Evolutionary conservation across 2,888 invertebrate species (phyloP).

Genomic region (Minunthozetes semirufus): DNA sequence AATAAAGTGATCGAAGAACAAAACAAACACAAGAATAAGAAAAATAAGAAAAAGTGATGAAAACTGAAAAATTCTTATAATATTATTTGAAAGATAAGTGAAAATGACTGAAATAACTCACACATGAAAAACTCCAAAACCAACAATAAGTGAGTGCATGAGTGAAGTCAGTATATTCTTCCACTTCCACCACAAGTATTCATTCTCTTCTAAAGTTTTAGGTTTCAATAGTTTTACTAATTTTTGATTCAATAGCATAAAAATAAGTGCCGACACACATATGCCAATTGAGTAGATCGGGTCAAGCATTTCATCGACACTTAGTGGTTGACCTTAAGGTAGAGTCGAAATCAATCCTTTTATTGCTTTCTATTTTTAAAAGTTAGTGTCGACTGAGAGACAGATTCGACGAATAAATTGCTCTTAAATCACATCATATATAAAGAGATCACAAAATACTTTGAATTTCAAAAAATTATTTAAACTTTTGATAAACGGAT

Average conservation of each 20-base stretch:
- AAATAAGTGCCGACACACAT: constrained; percentile 2
- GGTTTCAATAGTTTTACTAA: constrained; percentile 5
- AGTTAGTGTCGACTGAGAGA: neutral
- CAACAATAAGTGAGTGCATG: constrained; percentile 23
- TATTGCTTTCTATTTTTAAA: neutral
- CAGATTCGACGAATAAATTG: neutral
- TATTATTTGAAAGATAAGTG: too few relatives aligned
- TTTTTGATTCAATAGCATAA: constrained; percentile 1
- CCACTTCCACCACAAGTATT: constrained; percentile 28
- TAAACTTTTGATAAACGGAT: neutral
- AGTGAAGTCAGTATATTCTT: constrained; percentile 32
- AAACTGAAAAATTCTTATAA: too few relatives aligned
- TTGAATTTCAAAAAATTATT: neutral
- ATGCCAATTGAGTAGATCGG: neutral
- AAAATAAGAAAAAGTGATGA: too few relatives aligned
- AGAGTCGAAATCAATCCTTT: neutral
- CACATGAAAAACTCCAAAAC: constrained; percentile 23
- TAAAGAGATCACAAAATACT: neutral
- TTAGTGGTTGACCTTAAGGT: neutral
- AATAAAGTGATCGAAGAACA: too few relatives aligned
- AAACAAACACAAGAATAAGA: too few relatives aligned
- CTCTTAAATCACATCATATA: neutral
- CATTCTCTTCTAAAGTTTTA: neutral
- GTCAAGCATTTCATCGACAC: neutral
- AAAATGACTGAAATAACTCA: neutral